Evolutionary conservation across 1,140 invertebrate genomes (phyloP).

Genomic region (Drosophila sturtevanti): DNA sequence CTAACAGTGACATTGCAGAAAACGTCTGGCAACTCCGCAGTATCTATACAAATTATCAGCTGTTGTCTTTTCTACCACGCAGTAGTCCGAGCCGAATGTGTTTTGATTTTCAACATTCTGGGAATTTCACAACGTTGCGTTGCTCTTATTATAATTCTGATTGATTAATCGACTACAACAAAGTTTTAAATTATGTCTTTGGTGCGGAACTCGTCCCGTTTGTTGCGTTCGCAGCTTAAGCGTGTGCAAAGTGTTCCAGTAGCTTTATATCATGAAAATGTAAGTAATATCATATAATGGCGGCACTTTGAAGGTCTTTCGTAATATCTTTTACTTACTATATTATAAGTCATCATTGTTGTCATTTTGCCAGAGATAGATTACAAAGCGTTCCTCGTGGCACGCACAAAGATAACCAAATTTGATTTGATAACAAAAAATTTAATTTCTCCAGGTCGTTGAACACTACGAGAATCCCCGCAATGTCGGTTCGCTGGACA

Average conservation of each 20-base stretch:
- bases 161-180: constrained; percentile 27
- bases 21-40: neutral
- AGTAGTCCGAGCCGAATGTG: constrained; percentile 23
- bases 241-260: constrained; percentile 76
- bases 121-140: constrained; percentile 62
- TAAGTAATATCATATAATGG: constrained; percentile 50
- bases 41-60: neutral
- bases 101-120: constrained; percentile 23
- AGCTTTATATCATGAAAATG: constrained; percentile 79
- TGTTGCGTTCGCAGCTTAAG: constrained; percentile 57
- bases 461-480: constrained; percentile 99
- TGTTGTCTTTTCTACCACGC: constrained; percentile 25
- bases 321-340: constrained; percentile 59
- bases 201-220: constrained; percentile 47
- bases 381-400: constrained; percentile 21
- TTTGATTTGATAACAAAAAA: neutral
- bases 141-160: constrained; percentile 10
- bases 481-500: constrained; percentile 99
- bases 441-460: constrained; percentile 88
- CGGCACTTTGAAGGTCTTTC: constrained; percentile 46
- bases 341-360: constrained; percentile 32
- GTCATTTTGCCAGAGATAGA: constrained; percentile 24
- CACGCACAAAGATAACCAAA: constrained; percentile 55
- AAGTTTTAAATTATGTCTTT: constrained; percentile 52
- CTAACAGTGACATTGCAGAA: neutral